phyloP scores from a whole-genome alignment of 2,113 vertebrate species.

The Daubentonia madagascariensis region DNA sequence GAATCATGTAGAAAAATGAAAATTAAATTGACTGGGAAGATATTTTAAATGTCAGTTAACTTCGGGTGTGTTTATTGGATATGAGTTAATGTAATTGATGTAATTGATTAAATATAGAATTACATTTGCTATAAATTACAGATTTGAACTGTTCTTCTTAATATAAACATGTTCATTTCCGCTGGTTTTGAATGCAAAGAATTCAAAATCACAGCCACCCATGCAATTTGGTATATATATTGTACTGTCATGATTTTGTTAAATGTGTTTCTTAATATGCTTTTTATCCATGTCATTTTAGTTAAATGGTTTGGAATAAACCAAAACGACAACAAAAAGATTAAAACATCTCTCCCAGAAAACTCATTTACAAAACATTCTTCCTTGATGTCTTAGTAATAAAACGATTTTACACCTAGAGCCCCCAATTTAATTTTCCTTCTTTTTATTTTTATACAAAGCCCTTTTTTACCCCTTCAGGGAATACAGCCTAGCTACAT shows the following conservation, averaged over 20 bases:
- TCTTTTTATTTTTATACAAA: background rate
- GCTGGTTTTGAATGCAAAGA: background rate
- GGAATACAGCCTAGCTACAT: background rate
- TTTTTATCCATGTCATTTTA: slow-evolving; percentile 38
- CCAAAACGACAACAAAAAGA: slow-evolving; percentile 39
- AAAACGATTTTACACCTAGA: background rate
- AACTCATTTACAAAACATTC: slow-evolving; percentile 46
- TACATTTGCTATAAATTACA: background rate
- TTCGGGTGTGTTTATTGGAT: background rate
- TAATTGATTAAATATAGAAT: slow-evolving; percentile 1
- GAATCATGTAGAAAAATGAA: slow-evolving; percentile 28
- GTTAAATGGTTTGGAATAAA: slow-evolving; percentile 45
- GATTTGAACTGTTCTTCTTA: background rate
- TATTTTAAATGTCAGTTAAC: slow-evolving; percentile 19
- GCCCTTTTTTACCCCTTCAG: background rate
- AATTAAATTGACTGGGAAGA: slow-evolving; percentile 9
- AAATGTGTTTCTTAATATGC: background rate
- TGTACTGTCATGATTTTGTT: background rate
- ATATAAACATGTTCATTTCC: background rate
- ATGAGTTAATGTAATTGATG: background rate
- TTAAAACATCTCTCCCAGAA: slow-evolving; percentile 21
- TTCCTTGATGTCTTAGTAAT: slow-evolving; percentile 23
- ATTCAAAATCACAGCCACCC: background rate
- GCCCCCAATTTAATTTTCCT: background rate
- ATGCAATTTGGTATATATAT: background rate